Conservation (phyloP, 2,888 invertebrate species). For the Bunonema sp. region DNA sequence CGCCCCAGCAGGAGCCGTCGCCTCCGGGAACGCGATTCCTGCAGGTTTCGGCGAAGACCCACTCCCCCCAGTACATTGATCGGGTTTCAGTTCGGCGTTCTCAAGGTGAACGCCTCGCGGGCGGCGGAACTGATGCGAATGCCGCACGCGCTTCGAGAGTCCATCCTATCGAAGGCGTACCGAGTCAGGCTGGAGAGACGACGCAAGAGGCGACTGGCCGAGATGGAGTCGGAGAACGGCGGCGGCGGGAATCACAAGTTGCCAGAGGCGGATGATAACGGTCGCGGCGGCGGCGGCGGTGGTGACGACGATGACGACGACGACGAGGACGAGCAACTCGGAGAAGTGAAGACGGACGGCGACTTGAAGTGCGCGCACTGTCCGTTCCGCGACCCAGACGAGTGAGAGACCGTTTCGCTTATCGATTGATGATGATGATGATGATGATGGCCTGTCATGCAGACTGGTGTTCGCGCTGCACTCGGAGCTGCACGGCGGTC, state of each 20-base stretch:
- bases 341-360: neutral
- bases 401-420: too few relatives aligned
- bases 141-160: neutral
- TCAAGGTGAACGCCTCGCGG: too few relatives aligned
- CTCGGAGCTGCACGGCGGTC: conserved; percentile 11
- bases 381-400: conserved; percentile 8
- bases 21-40: too few relatives aligned
- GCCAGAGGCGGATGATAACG: conserved; percentile 1
- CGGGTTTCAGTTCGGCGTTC: neutral
- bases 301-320: too few relatives aligned
- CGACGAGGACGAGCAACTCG: too few relatives aligned
- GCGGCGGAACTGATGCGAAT: too few relatives aligned
- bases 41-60: too few relatives aligned
- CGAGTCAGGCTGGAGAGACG: neutral
- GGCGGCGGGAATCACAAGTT: neutral
- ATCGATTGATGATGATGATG: too few relatives aligned
- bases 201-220: neutral
- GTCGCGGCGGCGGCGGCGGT: too few relatives aligned
- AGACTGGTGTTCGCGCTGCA: conserved; percentile 11
- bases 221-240: neutral
- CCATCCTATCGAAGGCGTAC: neutral
- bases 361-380: conserved; percentile 13
- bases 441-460: too few relatives aligned
- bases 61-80: too few relatives aligned
- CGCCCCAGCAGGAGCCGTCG: too few relatives aligned